phyloP scores from a whole-genome alignment of 2,113 vertebrate genomes.

The Paracanthobrama guichenoti region DNA sequence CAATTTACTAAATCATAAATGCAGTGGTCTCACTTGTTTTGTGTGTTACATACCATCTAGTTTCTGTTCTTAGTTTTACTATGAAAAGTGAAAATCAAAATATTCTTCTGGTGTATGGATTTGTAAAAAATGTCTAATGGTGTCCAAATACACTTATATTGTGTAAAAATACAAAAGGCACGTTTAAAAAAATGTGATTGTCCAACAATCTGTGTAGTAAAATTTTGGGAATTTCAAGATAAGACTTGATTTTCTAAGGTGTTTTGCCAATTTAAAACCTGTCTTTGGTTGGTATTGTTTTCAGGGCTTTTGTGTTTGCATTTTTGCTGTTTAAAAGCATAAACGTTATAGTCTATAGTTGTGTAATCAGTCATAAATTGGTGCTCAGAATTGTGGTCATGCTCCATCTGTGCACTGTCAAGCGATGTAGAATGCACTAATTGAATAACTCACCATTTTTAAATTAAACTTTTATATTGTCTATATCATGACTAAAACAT shows the following conservation, averaged over 20 bases:
- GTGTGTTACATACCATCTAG: not conserved
- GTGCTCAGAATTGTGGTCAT: slow-evolving; percentile 5
- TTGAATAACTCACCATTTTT: not conserved
- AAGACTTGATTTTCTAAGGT: not conserved
- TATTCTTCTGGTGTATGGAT: slow-evolving; percentile 15
- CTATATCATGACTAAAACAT: not conserved
- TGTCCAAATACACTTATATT: not conserved
- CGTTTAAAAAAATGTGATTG: not conserved
- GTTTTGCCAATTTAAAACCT: not conserved
- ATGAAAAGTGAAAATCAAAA: not conserved
- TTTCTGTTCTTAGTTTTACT: slow-evolving; percentile 15
- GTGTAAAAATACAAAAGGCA: slow-evolving; percentile 6
- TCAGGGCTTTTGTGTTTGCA: not conserved
- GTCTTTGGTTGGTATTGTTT: not conserved
- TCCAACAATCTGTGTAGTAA: not conserved
- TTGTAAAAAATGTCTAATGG: slow-evolving; percentile 7
- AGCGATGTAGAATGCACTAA: not conserved
- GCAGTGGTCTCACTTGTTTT: not conserved
- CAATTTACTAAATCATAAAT: slow-evolving; percentile 14
- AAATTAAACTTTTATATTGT: not conserved
- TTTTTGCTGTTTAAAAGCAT: not conserved
- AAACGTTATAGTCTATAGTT: not conserved
- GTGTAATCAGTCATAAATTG: not conserved
- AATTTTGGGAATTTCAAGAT: slow-evolving; percentile 3
- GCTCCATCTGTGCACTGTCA: not conserved